A percentile compares a stretch with the other conserved stretches of the same genome.
phyloP scores from a whole-genome alignment of 2,113 vertebrate species.

The Columba janthina region DNA sequence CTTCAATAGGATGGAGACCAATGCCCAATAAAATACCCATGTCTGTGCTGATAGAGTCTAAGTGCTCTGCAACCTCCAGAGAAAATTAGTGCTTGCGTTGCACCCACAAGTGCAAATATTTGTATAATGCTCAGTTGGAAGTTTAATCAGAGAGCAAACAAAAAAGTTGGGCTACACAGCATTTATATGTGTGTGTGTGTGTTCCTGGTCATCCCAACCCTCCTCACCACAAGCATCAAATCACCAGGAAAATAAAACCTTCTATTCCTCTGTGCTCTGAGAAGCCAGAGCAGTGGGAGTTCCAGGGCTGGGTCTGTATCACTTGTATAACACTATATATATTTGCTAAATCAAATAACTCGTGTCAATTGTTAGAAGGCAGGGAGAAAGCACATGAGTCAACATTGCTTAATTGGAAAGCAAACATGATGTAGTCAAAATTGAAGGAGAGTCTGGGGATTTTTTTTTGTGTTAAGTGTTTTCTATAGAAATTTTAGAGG shows the following conservation, averaged over 20 bases:
- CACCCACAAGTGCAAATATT: background rate
- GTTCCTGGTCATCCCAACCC: background rate
- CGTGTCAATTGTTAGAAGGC: background rate
- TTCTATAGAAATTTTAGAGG: background rate
- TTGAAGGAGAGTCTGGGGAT: background rate
- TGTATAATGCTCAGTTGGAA: background rate
- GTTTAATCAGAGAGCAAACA: background rate
- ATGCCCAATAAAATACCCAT: rapidly evolving
- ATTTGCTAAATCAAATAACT: background rate
- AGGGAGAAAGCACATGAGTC: background rate
- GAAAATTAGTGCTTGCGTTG: background rate
- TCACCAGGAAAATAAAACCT: background rate
- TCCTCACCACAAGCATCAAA: background rate
- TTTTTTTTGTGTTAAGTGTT: background rate
- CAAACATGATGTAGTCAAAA: background rate
- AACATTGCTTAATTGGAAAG: background rate
- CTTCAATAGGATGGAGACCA: background rate
- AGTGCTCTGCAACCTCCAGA: background rate
- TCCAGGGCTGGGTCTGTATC: background rate
- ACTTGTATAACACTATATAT: background rate
- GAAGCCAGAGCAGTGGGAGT: background rate
- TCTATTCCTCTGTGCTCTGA: background rate
- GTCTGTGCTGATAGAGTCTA: no score
- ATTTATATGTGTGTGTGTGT: background rate
- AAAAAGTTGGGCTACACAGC: background rate